A percentile compares a stretch with the other conserved stretches of the same genome.
These are phyloP conservation scores for Eulemur rubriventer DNA, from an alignment of 2,797 vertebrate genomes.

Conservation along the genomic window DNA sequence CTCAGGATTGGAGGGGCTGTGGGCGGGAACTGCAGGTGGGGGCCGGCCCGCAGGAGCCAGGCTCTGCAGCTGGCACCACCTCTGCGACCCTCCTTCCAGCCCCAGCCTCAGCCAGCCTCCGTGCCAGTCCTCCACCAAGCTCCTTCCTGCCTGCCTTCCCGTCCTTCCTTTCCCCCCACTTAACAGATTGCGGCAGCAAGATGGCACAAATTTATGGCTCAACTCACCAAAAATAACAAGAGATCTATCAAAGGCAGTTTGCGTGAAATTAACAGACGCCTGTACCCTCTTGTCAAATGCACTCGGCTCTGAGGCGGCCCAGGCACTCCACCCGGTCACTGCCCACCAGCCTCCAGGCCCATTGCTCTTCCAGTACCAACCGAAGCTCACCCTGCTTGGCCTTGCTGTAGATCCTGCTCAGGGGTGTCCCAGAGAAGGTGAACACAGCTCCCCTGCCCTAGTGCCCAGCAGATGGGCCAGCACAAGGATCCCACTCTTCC, in stretches of 20 bases:
- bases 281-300: conserved; percentile 68
- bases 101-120: conserved; percentile 44
- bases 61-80: background rate
- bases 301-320: conserved; percentile 23
- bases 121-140: background rate
- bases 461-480: background rate
- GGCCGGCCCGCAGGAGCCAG: background rate
- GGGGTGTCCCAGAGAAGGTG: background rate
- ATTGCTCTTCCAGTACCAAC: background rate
- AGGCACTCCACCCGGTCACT: background rate
- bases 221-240: conserved; percentile 89
- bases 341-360: background rate
- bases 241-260: conserved; percentile 88
- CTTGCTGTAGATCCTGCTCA: background rate
- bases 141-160: conserved; percentile 69
- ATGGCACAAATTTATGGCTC: conserved; percentile 88
- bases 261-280: conserved; percentile 87
- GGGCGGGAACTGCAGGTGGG: background rate
- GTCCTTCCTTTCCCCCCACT: conserved; percentile 66
- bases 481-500: background rate
- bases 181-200: conserved; percentile 84
- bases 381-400: background rate
- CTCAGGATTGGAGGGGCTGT: background rate
- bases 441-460: background rate
- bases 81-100: background rate